These are phyloP conservation scores for Euschistus heros DNA, from an alignment of 1,140 invertebrate genomes.

Conservation along the genomic window DNA sequence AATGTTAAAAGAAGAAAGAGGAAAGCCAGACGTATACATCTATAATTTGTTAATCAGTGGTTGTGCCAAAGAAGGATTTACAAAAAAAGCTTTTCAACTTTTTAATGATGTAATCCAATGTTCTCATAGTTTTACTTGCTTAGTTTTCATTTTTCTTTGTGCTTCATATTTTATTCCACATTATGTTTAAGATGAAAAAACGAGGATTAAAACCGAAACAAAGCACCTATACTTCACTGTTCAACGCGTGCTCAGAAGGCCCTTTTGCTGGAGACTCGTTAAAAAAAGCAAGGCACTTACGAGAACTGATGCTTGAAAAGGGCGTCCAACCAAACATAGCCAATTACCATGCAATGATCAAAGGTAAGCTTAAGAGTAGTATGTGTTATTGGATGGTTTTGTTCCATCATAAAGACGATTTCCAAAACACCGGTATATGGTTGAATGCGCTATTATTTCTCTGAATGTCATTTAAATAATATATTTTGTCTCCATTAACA, in stretches of 20 bases:
- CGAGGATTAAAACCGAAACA: slow-evolving; percentile 51
- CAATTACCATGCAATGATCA: slow-evolving; percentile 81
- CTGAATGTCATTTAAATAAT: too few relatives aligned
- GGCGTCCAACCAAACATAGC: slow-evolving; percentile 55
- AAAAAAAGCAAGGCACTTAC: slow-evolving; percentile 49
- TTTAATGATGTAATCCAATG: slow-evolving; percentile 47
- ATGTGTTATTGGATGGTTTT: too few relatives aligned
- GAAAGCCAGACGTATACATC: slow-evolving; percentile 63
- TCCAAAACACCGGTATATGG: too few relatives aligned
- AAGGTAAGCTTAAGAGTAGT: too few relatives aligned
- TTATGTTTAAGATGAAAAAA: slow-evolving; percentile 54
- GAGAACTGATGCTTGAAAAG: slow-evolving; percentile 56
- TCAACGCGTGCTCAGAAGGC: slow-evolving; percentile 78
- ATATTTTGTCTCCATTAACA: too few relatives aligned
- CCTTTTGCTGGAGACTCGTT: slow-evolving; percentile 53
- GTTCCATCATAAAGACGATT: too few relatives aligned
- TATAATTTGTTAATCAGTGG: slow-evolving; percentile 69
- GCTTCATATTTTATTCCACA: too few relatives aligned
- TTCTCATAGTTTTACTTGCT: background rate
- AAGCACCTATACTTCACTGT: slow-evolving; percentile 68
- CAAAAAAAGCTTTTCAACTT: slow-evolving; percentile 71
- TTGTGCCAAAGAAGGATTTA: slow-evolving; percentile 68
- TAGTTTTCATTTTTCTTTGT: too few relatives aligned
- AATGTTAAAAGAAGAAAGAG: slow-evolving; percentile 62
- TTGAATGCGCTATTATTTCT: too few relatives aligned